Conservation (phyloP, 1,140 invertebrate species). For the Phthorimaea operculella region DNA sequence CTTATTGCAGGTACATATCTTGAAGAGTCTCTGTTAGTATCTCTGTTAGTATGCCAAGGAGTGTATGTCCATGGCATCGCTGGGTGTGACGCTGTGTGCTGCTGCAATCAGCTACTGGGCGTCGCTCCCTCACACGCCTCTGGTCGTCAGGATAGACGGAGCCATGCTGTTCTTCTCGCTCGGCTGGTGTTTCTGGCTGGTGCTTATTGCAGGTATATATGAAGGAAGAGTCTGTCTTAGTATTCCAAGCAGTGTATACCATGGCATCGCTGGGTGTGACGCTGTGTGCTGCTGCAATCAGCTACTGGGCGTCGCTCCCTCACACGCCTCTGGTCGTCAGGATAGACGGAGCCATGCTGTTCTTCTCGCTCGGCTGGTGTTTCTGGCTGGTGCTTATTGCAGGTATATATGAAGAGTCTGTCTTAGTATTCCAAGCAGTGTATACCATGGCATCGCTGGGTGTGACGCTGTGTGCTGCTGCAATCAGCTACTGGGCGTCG, state of each 20-base stretch:
- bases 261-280: conserved; percentile 84
- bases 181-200: conserved; percentile 95
- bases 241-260: conserved; percentile 92
- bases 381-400: too few species aligned
- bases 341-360: conserved; percentile 82
- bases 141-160: conserved; percentile 88
- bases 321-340: conserved; percentile 84
- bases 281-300: conserved; percentile 80
- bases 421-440: conserved; percentile 76
- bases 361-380: conserved; percentile 84
- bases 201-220: conserved; percentile 82
- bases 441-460: conserved; percentile 87
- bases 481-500: conserved; percentile 85
- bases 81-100: conserved; percentile 79
- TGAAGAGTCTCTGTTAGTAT: too few species aligned
- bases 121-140: conserved; percentile 81
- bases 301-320: conserved; percentile 88
- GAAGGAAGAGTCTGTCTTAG: conserved; percentile 66
- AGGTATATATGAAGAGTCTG: too few species aligned
- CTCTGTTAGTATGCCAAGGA: conserved; percentile 93
- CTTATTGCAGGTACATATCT: too few species aligned
- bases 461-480: conserved; percentile 83
- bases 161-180: conserved; percentile 82
- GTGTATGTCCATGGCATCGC: conserved; percentile 89
- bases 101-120: conserved; percentile 87